Percentiles rank a stretch among this genome's conserved stretches.
Conservation (phyloP, 2,888 invertebrate species). For the Melolontha melolontha region DNA sequence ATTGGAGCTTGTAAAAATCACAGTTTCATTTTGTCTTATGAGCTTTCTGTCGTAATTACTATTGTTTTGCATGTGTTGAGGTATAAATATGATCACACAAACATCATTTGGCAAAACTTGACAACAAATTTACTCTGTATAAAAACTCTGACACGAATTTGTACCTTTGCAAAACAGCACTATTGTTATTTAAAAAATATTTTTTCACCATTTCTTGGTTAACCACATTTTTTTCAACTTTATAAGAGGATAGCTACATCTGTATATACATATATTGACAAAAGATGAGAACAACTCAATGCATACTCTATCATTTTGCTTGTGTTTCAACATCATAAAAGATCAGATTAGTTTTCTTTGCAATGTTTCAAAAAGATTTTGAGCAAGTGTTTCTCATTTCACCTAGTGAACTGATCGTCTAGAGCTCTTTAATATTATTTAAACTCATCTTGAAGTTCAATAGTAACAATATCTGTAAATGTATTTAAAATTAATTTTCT, state of each 20-base stretch:
- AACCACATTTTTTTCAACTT: slow-evolving; percentile 50
- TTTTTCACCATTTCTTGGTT: slow-evolving; percentile 57
- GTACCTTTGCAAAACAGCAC: slow-evolving; percentile 65
- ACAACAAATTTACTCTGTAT: slow-evolving; percentile 63
- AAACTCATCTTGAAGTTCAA: no score
- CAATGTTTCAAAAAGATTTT: slow-evolving; percentile 2
- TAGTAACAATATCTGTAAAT: no score
- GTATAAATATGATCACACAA: slow-evolving; percentile 55
- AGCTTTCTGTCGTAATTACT: slow-evolving; percentile 6
- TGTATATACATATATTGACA: slow-evolving; percentile 63
- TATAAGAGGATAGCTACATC: slow-evolving; percentile 58
- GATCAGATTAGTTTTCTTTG: no score
- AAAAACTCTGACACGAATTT: slow-evolving; percentile 65
- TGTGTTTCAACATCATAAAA: not conserved
- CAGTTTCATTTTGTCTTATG: slow-evolving; percentile 43
- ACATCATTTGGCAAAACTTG: slow-evolving; percentile 60
- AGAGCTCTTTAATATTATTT: no score
- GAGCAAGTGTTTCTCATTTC: slow-evolving; percentile 18
- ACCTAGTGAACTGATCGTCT: no score
- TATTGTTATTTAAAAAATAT: slow-evolving; percentile 63
- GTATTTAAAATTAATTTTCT: no score
- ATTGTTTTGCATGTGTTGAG: slow-evolving; percentile 35
- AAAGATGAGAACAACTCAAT: slow-evolving; percentile 55
- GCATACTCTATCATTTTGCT: slow-evolving; percentile 38
- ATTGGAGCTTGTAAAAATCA: slow-evolving; percentile 42